phyloP scores from a whole-genome alignment of 2,797 vertebrate species.

The Myripristis jacobus region DNA sequence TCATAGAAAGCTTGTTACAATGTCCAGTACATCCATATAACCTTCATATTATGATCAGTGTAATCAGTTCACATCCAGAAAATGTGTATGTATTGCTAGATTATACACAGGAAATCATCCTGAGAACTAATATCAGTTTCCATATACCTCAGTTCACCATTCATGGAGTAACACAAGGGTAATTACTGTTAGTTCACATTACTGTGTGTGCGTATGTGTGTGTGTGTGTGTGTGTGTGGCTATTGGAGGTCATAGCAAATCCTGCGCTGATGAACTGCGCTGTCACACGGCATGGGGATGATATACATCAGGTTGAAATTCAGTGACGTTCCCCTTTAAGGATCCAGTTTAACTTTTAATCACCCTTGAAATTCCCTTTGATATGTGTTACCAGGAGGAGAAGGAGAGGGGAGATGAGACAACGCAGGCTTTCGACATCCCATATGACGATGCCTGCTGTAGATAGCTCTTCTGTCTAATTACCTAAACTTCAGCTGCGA shows the following conservation, averaged over 20 bases:
- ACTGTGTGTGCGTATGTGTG: neutral
- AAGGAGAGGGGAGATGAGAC: conserved; percentile 64
- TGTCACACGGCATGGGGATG: conserved; percentile 16
- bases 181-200: conserved; percentile 20
- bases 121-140: neutral
- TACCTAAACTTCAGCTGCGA: conserved; percentile 76
- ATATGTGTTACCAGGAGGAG: conserved; percentile 66
- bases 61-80: neutral
- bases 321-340: conserved; percentile 56
- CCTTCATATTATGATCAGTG: neutral
- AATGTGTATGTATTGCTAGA: neutral
- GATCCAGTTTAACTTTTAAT: conserved; percentile 79
- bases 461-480: conserved; percentile 76
- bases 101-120: too few relatives aligned
- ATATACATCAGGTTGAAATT: conserved; percentile 31
- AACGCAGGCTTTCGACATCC: conserved; percentile 55
- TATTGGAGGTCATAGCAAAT: neutral
- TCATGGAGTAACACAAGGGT: neutral
- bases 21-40: neutral
- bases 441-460: conserved; percentile 60
- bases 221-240: neutral
- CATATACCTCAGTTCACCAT: neutral
- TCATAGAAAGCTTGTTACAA: neutral
- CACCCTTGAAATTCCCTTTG: conserved; percentile 79
- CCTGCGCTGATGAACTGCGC: conserved; percentile 28